Evolutionary conservation across 2,797 vertebrate genomes (phyloP), one percentile per base, ranked within the genome.

Genomic region (Onychomys torridus): DNA sequence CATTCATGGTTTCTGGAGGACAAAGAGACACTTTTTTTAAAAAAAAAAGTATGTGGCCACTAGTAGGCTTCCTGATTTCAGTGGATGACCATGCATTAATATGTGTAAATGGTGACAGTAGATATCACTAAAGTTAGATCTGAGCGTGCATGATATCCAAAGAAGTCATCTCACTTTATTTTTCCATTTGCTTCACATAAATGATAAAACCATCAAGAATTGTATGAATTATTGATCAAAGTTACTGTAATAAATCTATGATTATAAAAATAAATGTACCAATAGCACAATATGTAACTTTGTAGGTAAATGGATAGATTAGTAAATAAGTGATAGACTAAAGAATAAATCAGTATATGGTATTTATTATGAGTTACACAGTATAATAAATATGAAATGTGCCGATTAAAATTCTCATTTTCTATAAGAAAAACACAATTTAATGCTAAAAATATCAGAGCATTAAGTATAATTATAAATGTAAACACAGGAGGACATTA

Each of bases 341-440:
- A 87, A n/a, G 55, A 32, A 76, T 7, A 93, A 79, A 91, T 46
- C 27, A 76, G 5, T 61, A 49, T 63, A n/a, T 1, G 81, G 17
- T 43, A 6, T 61, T 84, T 77, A 82, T 73, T 94, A 65, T 63
- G 6, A 91, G 52, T 7, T 43, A 77, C 43, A 55, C 0, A 71
- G n/a, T 81, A 6, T 34, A 40, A 40, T 71, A 46, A 46, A 3
- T 46, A 55, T 4, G 4, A 67, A n/a, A 40, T 46, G 2, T 67
- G 71, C 37, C 83, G 17, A 77, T 71, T 73, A 79, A 92, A 1
- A n/a, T 11, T 78, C 4, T 65, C 67, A 40, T 27, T 55, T 87
- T 89, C 52, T 91, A 67, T 52, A 40, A 90, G 19, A 91, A 96
- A 88, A 59, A 37, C 73, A 37, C 6, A 75, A 14, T 40, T 89